Percentiles rank a stretch among this genome's conserved stretches.
phyloP scores from a whole-genome alignment of 2,888 invertebrate genomes.

The Cosmopolites sordidus region DNA sequence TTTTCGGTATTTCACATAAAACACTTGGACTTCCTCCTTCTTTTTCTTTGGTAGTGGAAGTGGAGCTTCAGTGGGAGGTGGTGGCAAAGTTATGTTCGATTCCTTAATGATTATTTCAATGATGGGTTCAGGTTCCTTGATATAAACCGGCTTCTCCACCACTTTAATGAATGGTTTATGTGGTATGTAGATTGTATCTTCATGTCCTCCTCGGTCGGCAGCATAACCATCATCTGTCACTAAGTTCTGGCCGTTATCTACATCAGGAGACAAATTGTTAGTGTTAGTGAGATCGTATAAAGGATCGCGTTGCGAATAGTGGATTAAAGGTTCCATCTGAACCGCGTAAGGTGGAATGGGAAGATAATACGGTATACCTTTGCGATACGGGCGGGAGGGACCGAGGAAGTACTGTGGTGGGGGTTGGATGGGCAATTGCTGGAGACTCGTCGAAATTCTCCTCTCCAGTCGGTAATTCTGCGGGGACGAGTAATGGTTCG shows the following conservation, averaged over 20 bases:
- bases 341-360: slow-evolving; percentile 72
- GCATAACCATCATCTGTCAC: slow-evolving; percentile 46
- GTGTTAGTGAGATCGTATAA: slow-evolving; percentile 55
- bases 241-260: slow-evolving; percentile 34
- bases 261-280: slow-evolving; percentile 42
- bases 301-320: slow-evolving; percentile 76
- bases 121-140: slow-evolving; percentile 81
- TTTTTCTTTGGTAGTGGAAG: slow-evolving; percentile 56
- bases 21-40: slow-evolving; percentile 85
- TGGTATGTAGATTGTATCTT: slow-evolving; percentile 39
- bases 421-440: slow-evolving; percentile 28
- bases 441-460: slow-evolving; percentile 52
- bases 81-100: slow-evolving; percentile 75
- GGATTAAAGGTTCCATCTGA: slow-evolving; percentile 75
- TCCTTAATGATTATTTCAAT: slow-evolving; percentile 91
- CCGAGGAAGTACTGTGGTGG: slow-evolving; percentile 40
- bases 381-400: slow-evolving; percentile 39
- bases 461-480: slow-evolving; percentile 54
- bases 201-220: slow-evolving; percentile 46
- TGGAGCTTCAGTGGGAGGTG: slow-evolving; percentile 54
- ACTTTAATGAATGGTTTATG: slow-evolving; percentile 36
- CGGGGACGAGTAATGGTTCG: slow-evolving; percentile 56
- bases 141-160: slow-evolving; percentile 47
- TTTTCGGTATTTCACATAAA: slow-evolving; percentile 87
- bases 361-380: slow-evolving; percentile 46